Percentiles rank a stretch among this genome's conserved stretches.
These are phyloP conservation scores for Chorisops tibialis DNA, from an alignment of 2,888 invertebrate species.

Conservation along the genomic window DNA sequence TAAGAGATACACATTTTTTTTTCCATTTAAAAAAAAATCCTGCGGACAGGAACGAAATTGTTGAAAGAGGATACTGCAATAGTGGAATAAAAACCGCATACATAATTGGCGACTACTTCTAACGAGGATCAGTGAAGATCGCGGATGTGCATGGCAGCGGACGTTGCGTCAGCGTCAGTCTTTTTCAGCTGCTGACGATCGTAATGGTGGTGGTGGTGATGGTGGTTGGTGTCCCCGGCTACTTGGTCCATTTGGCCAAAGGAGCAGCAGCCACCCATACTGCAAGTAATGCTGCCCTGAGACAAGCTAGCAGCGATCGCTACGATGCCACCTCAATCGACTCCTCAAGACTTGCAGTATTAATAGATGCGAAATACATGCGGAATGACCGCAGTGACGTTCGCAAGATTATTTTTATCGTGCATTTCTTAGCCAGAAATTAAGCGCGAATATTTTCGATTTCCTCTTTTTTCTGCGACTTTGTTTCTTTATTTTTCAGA, in stretches of 20 bases:
- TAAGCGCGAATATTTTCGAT: slow-evolving; percentile 16
- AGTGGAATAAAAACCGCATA: not conserved
- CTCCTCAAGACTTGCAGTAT: not conserved
- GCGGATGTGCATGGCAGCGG: not conserved
- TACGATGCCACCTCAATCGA: not conserved
- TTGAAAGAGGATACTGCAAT: not conserved
- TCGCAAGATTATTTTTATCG: not conserved
- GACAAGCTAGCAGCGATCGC: not conserved
- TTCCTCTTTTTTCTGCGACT: slow-evolving; percentile 13
- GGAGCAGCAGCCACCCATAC: no score
- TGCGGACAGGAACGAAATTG: not conserved
- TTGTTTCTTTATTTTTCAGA: not conserved
- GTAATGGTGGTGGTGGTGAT: no score
- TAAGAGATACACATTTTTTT: no score
- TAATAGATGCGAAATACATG: slow-evolving; percentile 8
- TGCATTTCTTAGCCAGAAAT: slow-evolving; percentile 7
- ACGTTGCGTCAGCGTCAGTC: not conserved
- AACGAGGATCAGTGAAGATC: not conserved
- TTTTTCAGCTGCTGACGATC: no score
- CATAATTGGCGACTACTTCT: not conserved
- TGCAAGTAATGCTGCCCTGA: not conserved
- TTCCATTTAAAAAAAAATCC: not conserved
- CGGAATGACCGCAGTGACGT: slow-evolving; percentile 11
- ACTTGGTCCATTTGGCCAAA: no score
- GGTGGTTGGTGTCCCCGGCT: no score